Conservation (phyloP, 2,797 vertebrate genomes). For the Crocidura indochinensis region DNA sequence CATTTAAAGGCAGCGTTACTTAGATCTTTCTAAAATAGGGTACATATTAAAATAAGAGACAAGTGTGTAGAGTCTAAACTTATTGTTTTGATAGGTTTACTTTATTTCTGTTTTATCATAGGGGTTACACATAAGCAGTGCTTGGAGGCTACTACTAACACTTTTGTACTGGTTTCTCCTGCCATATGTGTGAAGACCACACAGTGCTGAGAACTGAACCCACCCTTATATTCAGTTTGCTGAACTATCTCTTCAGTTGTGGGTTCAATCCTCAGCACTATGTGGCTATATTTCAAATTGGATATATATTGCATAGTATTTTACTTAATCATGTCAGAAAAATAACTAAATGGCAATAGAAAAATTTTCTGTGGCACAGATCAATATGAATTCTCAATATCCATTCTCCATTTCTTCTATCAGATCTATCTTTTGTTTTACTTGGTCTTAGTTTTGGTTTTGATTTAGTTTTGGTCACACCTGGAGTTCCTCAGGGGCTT, state of each 20-base stretch:
- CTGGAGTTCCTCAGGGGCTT: too few relatives aligned
- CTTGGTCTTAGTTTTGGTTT: too few relatives aligned
- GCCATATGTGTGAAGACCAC: too few relatives aligned
- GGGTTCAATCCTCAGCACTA: too few relatives aligned
- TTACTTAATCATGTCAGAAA: constrained; percentile 35
- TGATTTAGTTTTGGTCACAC: too few relatives aligned
- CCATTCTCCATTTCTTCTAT: constrained; percentile 26
- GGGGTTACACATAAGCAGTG: too few relatives aligned
- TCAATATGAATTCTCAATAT: neutral
- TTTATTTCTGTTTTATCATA: neutral
- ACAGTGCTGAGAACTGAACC: too few relatives aligned
- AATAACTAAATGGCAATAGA: constrained; percentile 25
- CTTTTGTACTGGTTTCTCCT: too few relatives aligned
- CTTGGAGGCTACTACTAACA: too few relatives aligned
- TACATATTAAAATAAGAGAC: constrained; percentile 17
- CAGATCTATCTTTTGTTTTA: neutral
- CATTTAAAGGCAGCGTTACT: constrained; percentile 43
- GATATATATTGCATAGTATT: neutral
- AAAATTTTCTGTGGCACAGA: constrained; percentile 31
- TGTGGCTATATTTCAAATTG: neutral
- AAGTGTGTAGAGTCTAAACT: constrained; percentile 44
- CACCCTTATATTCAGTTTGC: too few relatives aligned
- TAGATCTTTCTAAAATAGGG: constrained; percentile 35
- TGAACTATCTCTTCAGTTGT: too few relatives aligned
- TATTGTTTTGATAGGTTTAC: constrained; percentile 38